A percentile compares a stretch with the other conserved stretches of the same genome.
These are phyloP conservation scores for Cossypha polioptera DNA, from an alignment of 2,797 vertebrate species.

Conservation along the genomic window DNA sequence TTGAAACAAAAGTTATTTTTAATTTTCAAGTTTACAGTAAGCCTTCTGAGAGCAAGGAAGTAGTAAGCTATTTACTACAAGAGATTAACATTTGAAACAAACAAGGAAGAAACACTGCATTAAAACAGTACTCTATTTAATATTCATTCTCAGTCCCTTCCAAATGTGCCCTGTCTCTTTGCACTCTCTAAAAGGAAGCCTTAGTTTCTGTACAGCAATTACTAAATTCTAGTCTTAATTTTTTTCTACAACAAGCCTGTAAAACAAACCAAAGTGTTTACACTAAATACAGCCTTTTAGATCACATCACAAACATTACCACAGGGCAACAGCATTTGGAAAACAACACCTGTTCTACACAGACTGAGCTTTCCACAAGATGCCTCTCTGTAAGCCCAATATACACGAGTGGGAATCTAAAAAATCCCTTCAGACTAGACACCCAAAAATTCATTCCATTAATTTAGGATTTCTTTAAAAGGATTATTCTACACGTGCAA, in stretches of 20 bases:
- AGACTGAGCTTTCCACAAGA: neutral
- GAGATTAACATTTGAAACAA: slow-evolving; percentile 15
- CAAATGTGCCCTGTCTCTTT: neutral
- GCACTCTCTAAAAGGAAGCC: neutral
- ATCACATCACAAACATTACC: slow-evolving; percentile 24
- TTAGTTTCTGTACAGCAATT: neutral
- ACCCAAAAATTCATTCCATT: neutral
- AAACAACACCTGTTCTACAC: slow-evolving; percentile 35
- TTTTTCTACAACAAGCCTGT: slow-evolving; percentile 6
- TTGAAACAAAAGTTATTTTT: neutral
- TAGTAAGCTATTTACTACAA: neutral
- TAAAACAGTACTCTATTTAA: neutral
- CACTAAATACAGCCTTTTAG: slow-evolving; percentile 38
- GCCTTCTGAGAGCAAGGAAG: neutral
- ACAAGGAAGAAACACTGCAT: neutral
- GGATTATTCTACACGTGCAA: neutral
- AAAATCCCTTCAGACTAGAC: neutral
- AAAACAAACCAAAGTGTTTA: slow-evolving; percentile 46
- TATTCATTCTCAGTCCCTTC: neutral
- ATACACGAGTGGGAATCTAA: neutral
- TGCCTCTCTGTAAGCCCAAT: neutral
- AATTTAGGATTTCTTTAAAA: neutral
- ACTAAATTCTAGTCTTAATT: slow-evolving; percentile 21
- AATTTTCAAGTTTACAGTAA: neutral
- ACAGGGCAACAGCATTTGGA: neutral